Evolutionary conservation across 1,140 invertebrate species (phyloP).

Genomic region (Camponotus floridanus): DNA sequence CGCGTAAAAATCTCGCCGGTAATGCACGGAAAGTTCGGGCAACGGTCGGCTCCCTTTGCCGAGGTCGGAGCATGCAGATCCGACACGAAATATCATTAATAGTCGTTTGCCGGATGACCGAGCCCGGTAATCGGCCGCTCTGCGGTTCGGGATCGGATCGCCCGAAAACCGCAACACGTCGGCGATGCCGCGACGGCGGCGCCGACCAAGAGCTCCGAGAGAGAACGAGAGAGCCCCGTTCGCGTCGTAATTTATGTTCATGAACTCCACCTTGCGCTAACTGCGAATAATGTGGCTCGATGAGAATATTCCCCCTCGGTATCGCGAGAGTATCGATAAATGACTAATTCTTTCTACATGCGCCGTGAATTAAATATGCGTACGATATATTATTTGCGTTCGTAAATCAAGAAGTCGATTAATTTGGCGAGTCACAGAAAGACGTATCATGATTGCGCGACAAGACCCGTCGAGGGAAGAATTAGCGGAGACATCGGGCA

Average conservation of each 20-base stretch:
- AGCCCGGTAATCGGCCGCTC: slow-evolving; percentile 81
- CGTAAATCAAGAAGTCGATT: background rate
- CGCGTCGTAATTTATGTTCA: slow-evolving; percentile 76
- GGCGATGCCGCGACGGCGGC: slow-evolving; percentile 31
- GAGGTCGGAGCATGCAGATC: slow-evolving; percentile 81
- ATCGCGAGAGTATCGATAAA: slow-evolving; percentile 7
- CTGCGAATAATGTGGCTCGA: slow-evolving; percentile 55
- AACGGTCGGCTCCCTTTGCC: slow-evolving; percentile 73
- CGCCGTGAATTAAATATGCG: background rate
- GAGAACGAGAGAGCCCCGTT: slow-evolving; percentile 42
- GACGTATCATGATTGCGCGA: slow-evolving; percentile 3
- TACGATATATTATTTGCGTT: background rate
- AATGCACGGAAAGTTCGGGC: slow-evolving; percentile 70
- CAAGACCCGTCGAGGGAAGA: slow-evolving; percentile 13
- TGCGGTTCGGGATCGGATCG: slow-evolving; percentile 79
- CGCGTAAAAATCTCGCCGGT: slow-evolving; percentile 53
- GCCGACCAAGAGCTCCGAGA: slow-evolving; percentile 21
- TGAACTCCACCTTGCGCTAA: slow-evolving; percentile 66
- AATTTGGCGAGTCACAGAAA: background rate
- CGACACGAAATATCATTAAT: slow-evolving; percentile 84
- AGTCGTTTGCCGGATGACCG: slow-evolving; percentile 85
- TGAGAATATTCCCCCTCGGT: slow-evolving; percentile 10
- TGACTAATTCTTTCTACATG: slow-evolving; percentile 4
- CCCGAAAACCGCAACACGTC: slow-evolving; percentile 81
- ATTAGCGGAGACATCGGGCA: slow-evolving; percentile 19